phyloP scores from a whole-genome alignment of 1,140 invertebrate genomes.

The Ceratina japonica region DNA sequence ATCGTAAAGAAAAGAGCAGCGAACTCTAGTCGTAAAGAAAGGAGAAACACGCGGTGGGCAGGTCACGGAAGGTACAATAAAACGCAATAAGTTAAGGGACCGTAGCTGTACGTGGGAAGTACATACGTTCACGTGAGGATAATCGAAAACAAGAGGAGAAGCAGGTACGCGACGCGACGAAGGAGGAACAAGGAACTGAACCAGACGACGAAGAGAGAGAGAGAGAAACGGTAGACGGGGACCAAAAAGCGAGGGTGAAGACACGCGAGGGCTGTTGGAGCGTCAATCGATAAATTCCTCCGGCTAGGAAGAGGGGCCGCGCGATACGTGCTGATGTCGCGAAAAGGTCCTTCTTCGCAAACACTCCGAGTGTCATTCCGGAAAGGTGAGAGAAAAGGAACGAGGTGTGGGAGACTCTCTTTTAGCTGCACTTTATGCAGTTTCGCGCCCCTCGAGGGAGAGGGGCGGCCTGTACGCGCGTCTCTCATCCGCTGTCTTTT shows the following conservation, averaged over 20 bases:
- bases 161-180: not conserved
- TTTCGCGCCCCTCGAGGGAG: slow-evolving; percentile 32
- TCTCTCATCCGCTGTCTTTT: slow-evolving; percentile 1
- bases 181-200: slow-evolving; percentile 11
- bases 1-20: not conserved
- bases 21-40: not conserved
- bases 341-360: slow-evolving; percentile 56
- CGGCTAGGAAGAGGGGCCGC: slow-evolving; percentile 58
- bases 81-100: not conserved
- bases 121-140: not conserved
- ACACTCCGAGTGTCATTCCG: slow-evolving; percentile 33
- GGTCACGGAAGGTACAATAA: not conserved
- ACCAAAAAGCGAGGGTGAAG: slow-evolving; percentile 52
- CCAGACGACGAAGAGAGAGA: slow-evolving; percentile 36
- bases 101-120: not conserved
- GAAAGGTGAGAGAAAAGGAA: slow-evolving; percentile 44
- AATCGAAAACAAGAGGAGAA: not conserved
- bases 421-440: slow-evolving; percentile 36
- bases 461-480: not conserved
- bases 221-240: slow-evolving; percentile 33
- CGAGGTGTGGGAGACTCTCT: slow-evolving; percentile 10
- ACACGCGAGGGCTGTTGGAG: slow-evolving; percentile 61
- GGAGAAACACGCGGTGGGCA: not conserved
- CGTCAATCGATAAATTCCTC: slow-evolving; percentile 73
- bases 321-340: slow-evolving; percentile 63